These are phyloP conservation scores for Tragopan temminckii DNA, from an alignment of 2,797 vertebrate species.

Conservation along the genomic window DNA sequence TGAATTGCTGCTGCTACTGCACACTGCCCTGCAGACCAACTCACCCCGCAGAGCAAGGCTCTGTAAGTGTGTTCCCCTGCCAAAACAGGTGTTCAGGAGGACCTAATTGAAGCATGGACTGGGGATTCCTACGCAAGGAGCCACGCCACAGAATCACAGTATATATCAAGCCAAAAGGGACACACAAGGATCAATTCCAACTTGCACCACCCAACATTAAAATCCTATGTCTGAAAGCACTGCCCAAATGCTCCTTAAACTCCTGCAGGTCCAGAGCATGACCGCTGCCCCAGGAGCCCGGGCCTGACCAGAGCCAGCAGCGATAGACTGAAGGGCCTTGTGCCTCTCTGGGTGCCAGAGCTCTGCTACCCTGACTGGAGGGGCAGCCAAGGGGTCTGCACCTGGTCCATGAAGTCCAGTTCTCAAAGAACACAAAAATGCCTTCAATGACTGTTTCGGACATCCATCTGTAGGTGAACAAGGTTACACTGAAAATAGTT, in stretches of 20 bases:
- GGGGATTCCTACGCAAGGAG: accelerated
- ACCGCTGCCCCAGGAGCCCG: background rate
- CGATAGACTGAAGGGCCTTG: background rate
- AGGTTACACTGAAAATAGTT: background rate
- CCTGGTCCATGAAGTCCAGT: background rate
- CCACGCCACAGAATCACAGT: background rate
- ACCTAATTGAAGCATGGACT: background rate
- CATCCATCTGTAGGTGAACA: background rate
- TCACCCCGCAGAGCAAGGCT: accelerated
- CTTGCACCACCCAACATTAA: background rate
- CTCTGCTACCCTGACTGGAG: background rate
- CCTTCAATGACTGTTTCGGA: background rate
- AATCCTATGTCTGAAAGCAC: background rate
- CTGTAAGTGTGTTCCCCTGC: background rate
- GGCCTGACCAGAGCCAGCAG: background rate
- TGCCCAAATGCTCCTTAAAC: background rate
- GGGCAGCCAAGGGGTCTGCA: background rate
- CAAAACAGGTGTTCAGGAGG: background rate
- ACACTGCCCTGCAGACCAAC: accelerated
- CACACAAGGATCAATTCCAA: background rate
- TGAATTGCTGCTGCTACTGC: background rate
- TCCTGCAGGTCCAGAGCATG: background rate
- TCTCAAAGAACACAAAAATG: background rate
- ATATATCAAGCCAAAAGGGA: background rate
- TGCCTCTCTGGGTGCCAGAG: accelerated